Base-by-base conservation (phyloP, 1,140 invertebrate genomes). In the Drosophila repletoides region DNA sequence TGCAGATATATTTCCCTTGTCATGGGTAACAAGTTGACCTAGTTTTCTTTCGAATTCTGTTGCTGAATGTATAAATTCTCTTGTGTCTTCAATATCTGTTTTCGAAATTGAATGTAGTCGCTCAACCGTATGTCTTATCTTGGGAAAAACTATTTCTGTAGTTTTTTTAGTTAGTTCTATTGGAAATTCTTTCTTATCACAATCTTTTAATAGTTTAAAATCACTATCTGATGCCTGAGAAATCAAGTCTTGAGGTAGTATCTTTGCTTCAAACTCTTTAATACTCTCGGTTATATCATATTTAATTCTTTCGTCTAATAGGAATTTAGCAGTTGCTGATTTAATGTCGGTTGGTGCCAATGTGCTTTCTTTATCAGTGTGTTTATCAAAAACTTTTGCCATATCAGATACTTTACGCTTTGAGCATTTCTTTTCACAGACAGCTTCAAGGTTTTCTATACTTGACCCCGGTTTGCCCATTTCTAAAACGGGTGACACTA, bases 51-150 rank as follows among this genome's bases (percentile, higher is more conserved):
- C 49, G 17, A 66, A 41, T 21, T 74, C 48, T 38, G 14, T 49
- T 21, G 72, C 40, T 38, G 58, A 48, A 6, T 61, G 61, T 15
- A 59, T 69, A 63, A 67, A 41, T 38, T 88, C 71, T 60, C 49
- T 72, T 17, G 75, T 65, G 21, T 88, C 72, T 48, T 59, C 24
- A 43, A 84, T 60, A 33, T 75, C 67, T 17, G 59, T 40, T 69
- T 86, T 86, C 1, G 63, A 84, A 66, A 81, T 87, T 56, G 72
- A 72, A 60, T 87, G 83, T 10, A 87, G 67, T 56, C 51, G 71
- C 53, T 88, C 76, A 19, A 67, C 33, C 24, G 79, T 72, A 15
- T 79, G 70, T n/a, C 46, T 28, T 17, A 65, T 40, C 51, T 71
- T 84, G 2, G 83, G 76, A 15, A 84, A 86, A 24, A 49, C 41